A percentile compares a stretch with the other conserved stretches of the same genome.
phyloP scores from a whole-genome alignment of 2,888 invertebrate species.

The Leptopilina myrica region DNA sequence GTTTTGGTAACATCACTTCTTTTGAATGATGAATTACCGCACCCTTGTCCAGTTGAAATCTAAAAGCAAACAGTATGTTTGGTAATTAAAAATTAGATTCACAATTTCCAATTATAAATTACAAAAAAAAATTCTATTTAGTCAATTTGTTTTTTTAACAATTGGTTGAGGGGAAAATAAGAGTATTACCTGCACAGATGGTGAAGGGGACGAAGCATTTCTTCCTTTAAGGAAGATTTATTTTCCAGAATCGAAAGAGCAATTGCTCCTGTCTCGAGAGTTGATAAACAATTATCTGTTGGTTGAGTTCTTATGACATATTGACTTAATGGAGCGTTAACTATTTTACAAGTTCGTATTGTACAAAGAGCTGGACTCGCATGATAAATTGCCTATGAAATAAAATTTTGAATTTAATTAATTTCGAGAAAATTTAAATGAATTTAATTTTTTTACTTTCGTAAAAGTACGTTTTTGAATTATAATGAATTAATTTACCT shows the following conservation, averaged over 20 bases:
- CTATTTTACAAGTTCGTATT: constrained; percentile 89
- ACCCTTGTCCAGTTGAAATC: constrained; percentile 91
- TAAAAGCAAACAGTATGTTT: constrained; percentile 50
- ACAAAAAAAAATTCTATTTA: too few relatives aligned
- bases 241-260: constrained; percentile 88
- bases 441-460: too few relatives aligned
- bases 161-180: background rate
- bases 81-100: background rate
- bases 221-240: constrained; percentile 81
- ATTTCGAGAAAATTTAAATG: too few relatives aligned
- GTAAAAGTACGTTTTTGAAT: too few relatives aligned
- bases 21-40: constrained; percentile 96
- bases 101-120: too few relatives aligned
- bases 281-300: constrained; percentile 93
- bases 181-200: constrained; percentile 83
- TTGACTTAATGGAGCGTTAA: constrained; percentile 85
- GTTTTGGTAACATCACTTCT: constrained; percentile 83
- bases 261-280: constrained; percentile 90
- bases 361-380: constrained; percentile 87
- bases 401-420: constrained; percentile 22
- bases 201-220: constrained; percentile 87
- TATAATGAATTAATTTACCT: constrained; percentile 71
- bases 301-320: constrained; percentile 97
- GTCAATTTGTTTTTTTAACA: too few relatives aligned
- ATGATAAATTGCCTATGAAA: constrained; percentile 86